A percentile compares a stretch with the other conserved stretches of the same genome.
phyloP scores from a whole-genome alignment of 2,888 invertebrate species.

The Oeneis ivallda region DNA sequence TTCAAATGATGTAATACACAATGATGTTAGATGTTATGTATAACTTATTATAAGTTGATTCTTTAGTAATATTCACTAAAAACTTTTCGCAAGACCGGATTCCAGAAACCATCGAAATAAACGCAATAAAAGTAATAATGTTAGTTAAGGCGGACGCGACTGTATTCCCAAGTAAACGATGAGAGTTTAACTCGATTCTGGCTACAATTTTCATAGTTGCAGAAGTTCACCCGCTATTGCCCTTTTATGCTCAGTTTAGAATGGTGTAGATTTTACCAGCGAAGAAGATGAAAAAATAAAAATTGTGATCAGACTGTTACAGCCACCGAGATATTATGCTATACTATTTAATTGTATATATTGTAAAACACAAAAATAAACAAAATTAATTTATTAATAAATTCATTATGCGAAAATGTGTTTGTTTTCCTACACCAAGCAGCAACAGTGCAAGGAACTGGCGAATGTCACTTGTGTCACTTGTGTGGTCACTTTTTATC shows the following conservation, averaged over 20 bases:
- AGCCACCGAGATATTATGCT: not conserved
- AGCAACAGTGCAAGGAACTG: no score
- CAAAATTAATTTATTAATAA: no score
- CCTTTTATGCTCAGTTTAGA: not conserved
- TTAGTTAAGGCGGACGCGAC: slow-evolving; percentile 34
- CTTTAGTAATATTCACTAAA: no score
- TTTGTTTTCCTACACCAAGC: no score
- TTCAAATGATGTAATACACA: no score
- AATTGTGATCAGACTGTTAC: not conserved
- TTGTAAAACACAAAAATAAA: no score
- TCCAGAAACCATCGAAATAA: slow-evolving; percentile 24
- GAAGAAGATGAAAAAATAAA: not conserved
- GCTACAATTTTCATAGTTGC: slow-evolving; percentile 69
- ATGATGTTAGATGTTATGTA: no score
- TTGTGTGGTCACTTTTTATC: no score
- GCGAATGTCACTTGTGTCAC: no score
- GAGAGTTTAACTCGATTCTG: slow-evolving; percentile 61
- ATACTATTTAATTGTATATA: no score
- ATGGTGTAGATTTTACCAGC: not conserved
- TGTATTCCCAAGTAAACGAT: slow-evolving; percentile 40
- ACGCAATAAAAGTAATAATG: slow-evolving; percentile 36
- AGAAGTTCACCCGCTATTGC: slow-evolving; percentile 5
- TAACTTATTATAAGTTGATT: no score
- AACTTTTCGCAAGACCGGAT: not conserved
- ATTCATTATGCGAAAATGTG: no score